Evolutionary conservation across 2,888 invertebrate species (phyloP), one percentile per base, ranked within the genome.

Genomic region (Iphiclides podalirius): DNA sequence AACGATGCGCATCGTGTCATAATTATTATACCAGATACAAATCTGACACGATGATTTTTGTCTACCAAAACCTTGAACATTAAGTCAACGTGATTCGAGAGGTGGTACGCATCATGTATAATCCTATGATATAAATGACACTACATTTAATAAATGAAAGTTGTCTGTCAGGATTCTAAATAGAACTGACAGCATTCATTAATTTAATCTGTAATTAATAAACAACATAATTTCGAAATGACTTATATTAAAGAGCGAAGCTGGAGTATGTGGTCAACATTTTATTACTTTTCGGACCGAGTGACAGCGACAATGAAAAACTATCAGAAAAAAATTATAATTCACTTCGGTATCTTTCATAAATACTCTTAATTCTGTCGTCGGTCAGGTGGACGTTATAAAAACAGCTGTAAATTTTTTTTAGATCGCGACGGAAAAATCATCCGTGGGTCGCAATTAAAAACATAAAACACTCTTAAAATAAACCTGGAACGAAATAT

Each of bases 281-380:
- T 44, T 50, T 40, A 45, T 36, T 14, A 35, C 40, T 40, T 31
- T 17, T 36, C 45, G 16, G 40, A 48, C 37, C 50, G 54, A 48
- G 54, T 57, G 59, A 57, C 55, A 54, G 52, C 54, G 58, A 55
- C 59, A 55, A 59, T 60, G 54, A 61, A 59, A 55, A 42, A 53
- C 52, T 53, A 59, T 62, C 52, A 54, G 56, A 59, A 59, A 53
- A 50, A 75, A 77, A 58, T 77, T 75, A 76, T 76, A 75, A 78
- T 79, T 75, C 72, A 67, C 72, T 72, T 69, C 69, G 70, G 67
- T 69, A 71, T 63, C 64, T 64, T 71, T 78, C 81, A 77, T 81
- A 85, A 84, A 81, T 77, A 82, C 75, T 73, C 74, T 76, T 85
- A 84, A 83, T 69, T 84, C 85, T 86, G 86, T 87, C 87, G 82